phyloP scores from a whole-genome alignment of 2,113 vertebrate genomes.

The Camelus dromedarius region DNA sequence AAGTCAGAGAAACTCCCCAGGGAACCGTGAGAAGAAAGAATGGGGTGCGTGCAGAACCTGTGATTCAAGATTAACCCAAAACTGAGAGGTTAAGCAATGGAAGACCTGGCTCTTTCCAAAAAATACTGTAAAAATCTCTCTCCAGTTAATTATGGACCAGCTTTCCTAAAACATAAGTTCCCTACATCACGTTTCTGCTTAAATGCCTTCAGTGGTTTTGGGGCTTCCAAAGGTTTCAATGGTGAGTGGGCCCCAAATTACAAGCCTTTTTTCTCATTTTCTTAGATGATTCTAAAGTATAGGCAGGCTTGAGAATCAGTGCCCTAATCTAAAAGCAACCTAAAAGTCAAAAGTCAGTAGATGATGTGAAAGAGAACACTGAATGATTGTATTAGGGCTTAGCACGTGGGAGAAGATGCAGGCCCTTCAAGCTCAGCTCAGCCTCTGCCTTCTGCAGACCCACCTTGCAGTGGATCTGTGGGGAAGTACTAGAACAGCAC shows the following conservation, averaged over 20 bases:
- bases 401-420: not conserved
- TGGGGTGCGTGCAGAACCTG: not conserved
- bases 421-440: not conserved
- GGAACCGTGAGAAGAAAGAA: not conserved
- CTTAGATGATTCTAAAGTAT: not conserved
- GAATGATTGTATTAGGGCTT: not conserved
- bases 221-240: not conserved
- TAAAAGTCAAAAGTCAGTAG: not conserved
- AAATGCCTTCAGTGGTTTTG: not conserved
- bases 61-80: not conserved
- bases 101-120: not conserved
- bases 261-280: not conserved
- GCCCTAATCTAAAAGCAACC: not conserved
- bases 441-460: not conserved
- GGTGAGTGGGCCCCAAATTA: not conserved
- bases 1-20: not conserved
- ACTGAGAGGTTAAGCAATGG: not conserved
- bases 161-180: not conserved
- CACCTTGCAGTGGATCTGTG: not conserved
- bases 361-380: not conserved
- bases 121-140: not conserved
- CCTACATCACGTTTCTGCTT: not conserved
- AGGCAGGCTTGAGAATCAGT: not conserved
- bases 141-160: not conserved
- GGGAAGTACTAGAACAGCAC: not conserved